Evolutionary conservation across 1,140 invertebrate species (phyloP), one percentile per base, ranked within the genome.

Genomic region (Drosophila watanabei): DNA sequence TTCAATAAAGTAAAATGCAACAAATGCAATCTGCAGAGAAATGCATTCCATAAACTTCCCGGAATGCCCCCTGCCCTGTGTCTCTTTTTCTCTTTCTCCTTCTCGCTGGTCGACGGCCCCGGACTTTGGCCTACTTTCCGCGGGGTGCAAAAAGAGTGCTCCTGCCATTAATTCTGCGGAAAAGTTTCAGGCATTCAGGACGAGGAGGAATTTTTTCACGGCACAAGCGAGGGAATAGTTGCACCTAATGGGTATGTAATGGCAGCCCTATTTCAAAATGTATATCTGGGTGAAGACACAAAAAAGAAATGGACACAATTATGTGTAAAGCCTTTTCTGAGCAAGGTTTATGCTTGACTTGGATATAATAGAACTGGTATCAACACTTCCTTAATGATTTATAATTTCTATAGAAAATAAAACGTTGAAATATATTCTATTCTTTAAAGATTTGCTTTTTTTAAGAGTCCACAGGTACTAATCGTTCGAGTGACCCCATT

Each of bases 1-100:
- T 88, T 89, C 86, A 88, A 88, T 88, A 89, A 88, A 88, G 84
- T 83, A 89, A 88, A 88, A 88, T 81, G 85, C 85, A 83, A 87
- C 86, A 75, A 84, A 84, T 84, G 85, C 84, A 79, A 79, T 79
- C 76, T 79, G 75, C 76, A 69, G 57, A 78, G 75, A 58, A 76
- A 65, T 76, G 73, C 75, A 79, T 79, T 79, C 87, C 84, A 87
- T 87, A 87, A 87, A 87, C 57, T 84, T 84, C 52, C 51, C 69
- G 46, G 75, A 78, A 78, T 64, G 83, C 77, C 68, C 49, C 52
- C 46, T 43, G 20, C 35, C 18, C 10, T 45, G 24, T 24, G 24
- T 24, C 24, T 24, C 24, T 24, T 3, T 24, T 3, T 24, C 41
- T 52, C 43, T 20, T 52, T 24, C 66, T 56, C 58, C n/a, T 11